phyloP scores from a whole-genome alignment of 2,113 vertebrate species.

The Nettapus auritus region DNA sequence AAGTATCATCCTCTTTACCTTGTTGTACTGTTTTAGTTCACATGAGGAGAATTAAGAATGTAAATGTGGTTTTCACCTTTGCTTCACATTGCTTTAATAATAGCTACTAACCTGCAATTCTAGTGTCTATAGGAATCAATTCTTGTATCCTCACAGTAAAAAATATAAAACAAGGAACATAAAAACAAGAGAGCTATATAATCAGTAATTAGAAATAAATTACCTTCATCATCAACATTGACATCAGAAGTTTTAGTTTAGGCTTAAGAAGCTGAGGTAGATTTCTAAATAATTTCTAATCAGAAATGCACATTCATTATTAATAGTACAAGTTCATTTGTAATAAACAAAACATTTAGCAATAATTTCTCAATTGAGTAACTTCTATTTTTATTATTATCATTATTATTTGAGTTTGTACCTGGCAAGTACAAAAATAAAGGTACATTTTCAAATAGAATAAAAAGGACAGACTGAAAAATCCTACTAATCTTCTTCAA shows the following conservation, averaged over 20 bases:
- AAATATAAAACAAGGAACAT: neutral
- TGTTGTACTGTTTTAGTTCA: neutral
- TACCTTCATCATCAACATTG: neutral
- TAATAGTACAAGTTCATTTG: neutral
- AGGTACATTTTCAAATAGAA: neutral
- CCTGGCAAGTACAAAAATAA: neutral
- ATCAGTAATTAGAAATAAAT: neutral
- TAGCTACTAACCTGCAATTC: neutral
- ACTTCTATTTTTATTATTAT: no score
- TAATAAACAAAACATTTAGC: neutral
- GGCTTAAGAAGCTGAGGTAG: neutral
- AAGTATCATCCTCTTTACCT: neutral
- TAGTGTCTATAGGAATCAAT: neutral
- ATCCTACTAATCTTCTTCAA: neutral
- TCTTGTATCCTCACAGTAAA: neutral
- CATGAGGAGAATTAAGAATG: neutral
- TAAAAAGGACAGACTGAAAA: neutral
- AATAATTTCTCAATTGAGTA: neutral
- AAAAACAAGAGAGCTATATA: neutral
- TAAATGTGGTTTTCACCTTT: neutral
- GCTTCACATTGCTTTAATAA: neutral
- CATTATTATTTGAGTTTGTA: no score
- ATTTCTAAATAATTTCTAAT: neutral
- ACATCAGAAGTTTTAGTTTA: neutral
- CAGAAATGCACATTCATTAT: neutral